Evolutionary conservation across 2,797 vertebrate genomes (phyloP).

Genomic region (Champsocephalus gunnari): DNA sequence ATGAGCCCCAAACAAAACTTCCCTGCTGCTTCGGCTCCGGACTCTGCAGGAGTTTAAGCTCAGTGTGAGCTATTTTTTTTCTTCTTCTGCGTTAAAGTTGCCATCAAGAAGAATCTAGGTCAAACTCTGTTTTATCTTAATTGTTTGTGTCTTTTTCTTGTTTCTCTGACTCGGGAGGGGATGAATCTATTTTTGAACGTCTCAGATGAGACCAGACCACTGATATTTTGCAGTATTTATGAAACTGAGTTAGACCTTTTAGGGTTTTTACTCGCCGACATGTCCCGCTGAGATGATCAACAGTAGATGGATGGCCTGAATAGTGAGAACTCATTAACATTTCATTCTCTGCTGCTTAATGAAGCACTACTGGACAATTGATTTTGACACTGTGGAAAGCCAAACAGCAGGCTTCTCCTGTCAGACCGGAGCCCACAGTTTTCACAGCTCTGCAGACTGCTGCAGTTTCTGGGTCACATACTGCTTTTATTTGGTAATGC

Average conservation of each 20-base stretch:
- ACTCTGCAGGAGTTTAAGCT: constrained; percentile 22
- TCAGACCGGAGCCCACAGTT: constrained; percentile 3
- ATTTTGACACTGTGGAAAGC: constrained; percentile 44
- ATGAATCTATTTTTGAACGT: constrained; percentile 29
- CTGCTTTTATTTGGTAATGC: constrained; percentile 8
- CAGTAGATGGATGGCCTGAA: constrained; percentile 42
- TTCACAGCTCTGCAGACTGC: constrained; percentile 40
- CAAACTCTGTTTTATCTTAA: constrained; percentile 33
- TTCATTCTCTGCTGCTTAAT: constrained; percentile 70
- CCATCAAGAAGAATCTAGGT: constrained; percentile 46
- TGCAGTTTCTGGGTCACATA: constrained; percentile 39
- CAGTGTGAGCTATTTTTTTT: constrained; percentile 9
- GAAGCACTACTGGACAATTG: constrained; percentile 56
- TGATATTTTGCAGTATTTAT: constrained; percentile 18
- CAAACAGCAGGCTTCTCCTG: constrained; percentile 34
- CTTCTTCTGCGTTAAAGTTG: constrained; percentile 8
- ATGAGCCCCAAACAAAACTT: constrained; percentile 67
- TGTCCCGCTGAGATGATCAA: constrained; percentile 40
- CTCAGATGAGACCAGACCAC: constrained; percentile 31
- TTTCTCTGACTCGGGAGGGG: constrained; percentile 23
- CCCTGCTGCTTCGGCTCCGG: constrained; percentile 46
- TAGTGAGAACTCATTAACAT: constrained; percentile 74
- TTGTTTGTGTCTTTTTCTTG: constrained; percentile 5
- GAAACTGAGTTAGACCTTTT: constrained; percentile 36
- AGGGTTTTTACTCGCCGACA: constrained; percentile 6